Evolutionary conservation across 2,888 invertebrate genomes (phyloP).

Genomic region (Campaea margaritaria): DNA sequence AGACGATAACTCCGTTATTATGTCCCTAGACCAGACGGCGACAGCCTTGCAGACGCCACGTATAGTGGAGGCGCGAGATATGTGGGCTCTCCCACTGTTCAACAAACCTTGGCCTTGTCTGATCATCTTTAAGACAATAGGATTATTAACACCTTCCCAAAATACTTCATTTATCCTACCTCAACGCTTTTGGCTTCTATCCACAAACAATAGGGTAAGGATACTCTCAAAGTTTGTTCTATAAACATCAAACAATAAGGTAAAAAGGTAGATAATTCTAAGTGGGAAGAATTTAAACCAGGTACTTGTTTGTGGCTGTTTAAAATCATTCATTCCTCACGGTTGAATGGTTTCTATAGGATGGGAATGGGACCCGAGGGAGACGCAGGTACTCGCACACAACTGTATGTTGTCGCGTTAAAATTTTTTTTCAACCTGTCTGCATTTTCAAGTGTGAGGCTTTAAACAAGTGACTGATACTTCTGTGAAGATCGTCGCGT

Average conservation of each 20-base stretch:
- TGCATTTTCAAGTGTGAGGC: slow-evolving; percentile 49
- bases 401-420: slow-evolving; percentile 51
- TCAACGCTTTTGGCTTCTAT: slow-evolving; percentile 15
- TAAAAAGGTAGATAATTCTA: slow-evolving; percentile 45
- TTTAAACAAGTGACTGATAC: slow-evolving; percentile 25
- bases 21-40: slow-evolving; percentile 29
- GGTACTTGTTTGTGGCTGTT: slow-evolving; percentile 65
- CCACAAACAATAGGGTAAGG: slow-evolving; percentile 29
- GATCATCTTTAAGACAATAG: slow-evolving; percentile 5
- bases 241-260: slow-evolving; percentile 44
- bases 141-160: slow-evolving; percentile 5
- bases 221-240: slow-evolving; percentile 31
- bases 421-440: slow-evolving; percentile 61
- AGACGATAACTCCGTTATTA: slow-evolving; percentile 16
- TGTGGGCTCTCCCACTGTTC: slow-evolving; percentile 39
- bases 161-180: slow-evolving; percentile 10
- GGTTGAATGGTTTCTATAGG: slow-evolving; percentile 70
- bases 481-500: slow-evolving; percentile 6
- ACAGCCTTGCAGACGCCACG: slow-evolving; percentile 35
- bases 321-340: slow-evolving; percentile 74
- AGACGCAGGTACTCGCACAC: slow-evolving; percentile 76
- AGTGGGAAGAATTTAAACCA: slow-evolving; percentile 65
- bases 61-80: slow-evolving; percentile 15
- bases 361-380: slow-evolving; percentile 63
- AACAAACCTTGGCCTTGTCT: slow-evolving; percentile 34